Evolutionary conservation across 2,888 invertebrate genomes (phyloP), one percentile per base, ranked within the genome.

Genomic region (Melieria omissa): DNA sequence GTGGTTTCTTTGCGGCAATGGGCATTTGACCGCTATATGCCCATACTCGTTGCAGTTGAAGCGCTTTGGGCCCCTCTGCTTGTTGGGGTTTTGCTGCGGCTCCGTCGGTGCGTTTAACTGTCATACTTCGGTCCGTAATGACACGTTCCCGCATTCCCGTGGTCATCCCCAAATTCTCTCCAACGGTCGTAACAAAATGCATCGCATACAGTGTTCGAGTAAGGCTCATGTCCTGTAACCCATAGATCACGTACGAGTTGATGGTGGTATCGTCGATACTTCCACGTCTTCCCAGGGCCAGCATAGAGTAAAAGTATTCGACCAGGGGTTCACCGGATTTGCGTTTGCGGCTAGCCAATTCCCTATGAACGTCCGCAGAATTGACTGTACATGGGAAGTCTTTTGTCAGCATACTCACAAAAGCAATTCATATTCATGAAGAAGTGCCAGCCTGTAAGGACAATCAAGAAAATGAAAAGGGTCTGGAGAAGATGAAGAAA

Each of bases 401-500:
- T 52, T 52, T 52, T n/a, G n/a, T n/a, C 4, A 52, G n/a, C 52
- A 5, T 52, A 52, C 52, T 52, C 4, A 52, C 52, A 52, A 52
- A 52, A 52, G 4, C 52, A 47, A n/a, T n/a, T n/a, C n/a, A n/a
- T n/a, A n/a, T n/a, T n/a, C n/a, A n/a, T n/a, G n/a, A 52, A 52
- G 52, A 52, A 52, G 4, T 52, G 4, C 6, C 6, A 52, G 52
- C 7, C 52, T n/a, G n/a, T n/a, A 52, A 6, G 10, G 4, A 5
- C 4, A 52, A 52, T 10, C 52, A 52, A 52, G 4, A 52, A 4
- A 6, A n/a, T n/a, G 67, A 71, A n/a, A 76, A 6, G 73, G 61
- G 9, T 65, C 68, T 29, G 10, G 61, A 44, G 7, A 58, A 41
- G 49, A 29, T 12, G 8, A n/a, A n/a, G n/a, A n/a, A n/a, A n/a